Percentiles rank a stretch among this genome's conserved stretches.
phyloP scores from a whole-genome alignment of 2,888 invertebrate genomes.

The Trypoxylon attenuatum region DNA sequence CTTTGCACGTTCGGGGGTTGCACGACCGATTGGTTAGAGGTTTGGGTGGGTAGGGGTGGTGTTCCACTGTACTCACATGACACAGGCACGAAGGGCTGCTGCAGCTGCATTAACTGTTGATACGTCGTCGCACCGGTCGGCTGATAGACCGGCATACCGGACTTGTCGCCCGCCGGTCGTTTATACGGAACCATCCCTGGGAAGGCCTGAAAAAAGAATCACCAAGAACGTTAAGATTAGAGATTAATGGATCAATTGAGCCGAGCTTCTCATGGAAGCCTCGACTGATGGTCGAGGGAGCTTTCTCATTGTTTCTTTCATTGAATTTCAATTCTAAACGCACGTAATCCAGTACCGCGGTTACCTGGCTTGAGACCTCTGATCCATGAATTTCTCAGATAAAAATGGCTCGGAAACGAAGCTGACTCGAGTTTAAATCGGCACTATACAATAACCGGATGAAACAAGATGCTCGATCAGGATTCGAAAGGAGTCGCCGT shows the following conservation, averaged over 20 bases:
- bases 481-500: too few relatives aligned
- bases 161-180: slow-evolving; percentile 96
- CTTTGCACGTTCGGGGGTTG: slow-evolving; percentile 58
- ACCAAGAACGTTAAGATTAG: slow-evolving; percentile 40
- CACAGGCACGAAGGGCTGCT: slow-evolving; percentile 98
- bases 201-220: slow-evolving; percentile 83
- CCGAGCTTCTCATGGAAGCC: slow-evolving; percentile 20
- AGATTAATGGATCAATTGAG: background rate
- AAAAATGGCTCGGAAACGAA: too few relatives aligned
- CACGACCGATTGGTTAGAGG: slow-evolving; percentile 74
- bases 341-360: too few relatives aligned
- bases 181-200: slow-evolving; percentile 97
- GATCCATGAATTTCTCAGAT: too few relatives aligned
- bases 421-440: too few relatives aligned
- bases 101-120: slow-evolving; percentile 95
- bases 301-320: too few relatives aligned
- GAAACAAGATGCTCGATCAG: too few relatives aligned
- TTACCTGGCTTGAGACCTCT: too few relatives aligned
- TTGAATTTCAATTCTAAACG: too few relatives aligned
- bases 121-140: slow-evolving; percentile 90
- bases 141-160: slow-evolving; percentile 96
- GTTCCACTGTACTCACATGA: slow-evolving; percentile 97
- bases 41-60: slow-evolving; percentile 77
- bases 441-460: too few relatives aligned
- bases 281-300: slow-evolving; percentile 27